phyloP scores from a whole-genome alignment of 2,888 invertebrate species.

The Autographa gamma region DNA sequence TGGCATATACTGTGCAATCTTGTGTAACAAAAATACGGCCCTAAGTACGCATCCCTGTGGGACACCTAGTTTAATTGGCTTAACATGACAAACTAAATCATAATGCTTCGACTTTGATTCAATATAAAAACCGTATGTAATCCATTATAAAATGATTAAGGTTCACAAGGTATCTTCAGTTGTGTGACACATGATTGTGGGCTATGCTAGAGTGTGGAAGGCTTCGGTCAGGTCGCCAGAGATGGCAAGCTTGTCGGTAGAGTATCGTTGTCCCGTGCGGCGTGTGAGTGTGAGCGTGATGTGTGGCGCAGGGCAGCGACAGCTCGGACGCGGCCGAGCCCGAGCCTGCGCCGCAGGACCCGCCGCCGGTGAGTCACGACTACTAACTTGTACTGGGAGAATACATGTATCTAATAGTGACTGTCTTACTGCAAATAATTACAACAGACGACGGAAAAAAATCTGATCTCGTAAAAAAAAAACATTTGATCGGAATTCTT shows the following conservation, averaged over 20 bases:
- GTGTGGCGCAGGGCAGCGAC: constrained; percentile 76
- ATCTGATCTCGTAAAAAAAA: too few species aligned
- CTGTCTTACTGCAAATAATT: too few species aligned
- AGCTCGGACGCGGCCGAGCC: constrained; percentile 72
- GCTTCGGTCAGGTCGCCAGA: not conserved
- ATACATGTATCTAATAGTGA: too few species aligned
- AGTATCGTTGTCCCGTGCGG: constrained; percentile 3
- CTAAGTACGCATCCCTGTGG: not conserved
- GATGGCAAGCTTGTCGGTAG: not conserved
- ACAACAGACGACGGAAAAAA: too few species aligned
- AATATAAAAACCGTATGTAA: not conserved
- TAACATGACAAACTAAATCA: not conserved
- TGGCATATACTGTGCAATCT: too few species aligned
- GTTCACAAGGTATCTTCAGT: not conserved
- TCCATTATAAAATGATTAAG: not conserved
- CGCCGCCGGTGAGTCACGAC: constrained; percentile 57
- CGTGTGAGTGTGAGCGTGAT: constrained; percentile 12
- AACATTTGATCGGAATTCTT: too few species aligned
- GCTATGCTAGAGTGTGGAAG: not conserved
- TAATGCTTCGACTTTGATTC: not conserved
- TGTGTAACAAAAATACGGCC: not conserved
- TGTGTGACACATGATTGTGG: not conserved
- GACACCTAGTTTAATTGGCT: not conserved
- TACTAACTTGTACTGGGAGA: too few species aligned
- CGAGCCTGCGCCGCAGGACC: constrained; percentile 48